phyloP scores from a whole-genome alignment of 2,888 invertebrate genomes.

The Caenorhabditis becei region DNA sequence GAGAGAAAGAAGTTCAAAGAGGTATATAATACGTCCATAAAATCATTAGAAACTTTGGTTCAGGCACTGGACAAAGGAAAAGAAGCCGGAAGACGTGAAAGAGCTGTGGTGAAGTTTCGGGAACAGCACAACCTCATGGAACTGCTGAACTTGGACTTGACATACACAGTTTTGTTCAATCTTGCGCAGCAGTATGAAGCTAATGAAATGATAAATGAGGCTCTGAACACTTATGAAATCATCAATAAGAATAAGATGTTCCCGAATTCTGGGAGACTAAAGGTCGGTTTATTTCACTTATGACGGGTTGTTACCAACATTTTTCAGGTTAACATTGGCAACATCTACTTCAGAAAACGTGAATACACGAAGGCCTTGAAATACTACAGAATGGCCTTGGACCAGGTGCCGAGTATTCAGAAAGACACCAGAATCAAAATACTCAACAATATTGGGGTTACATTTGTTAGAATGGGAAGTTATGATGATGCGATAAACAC shows the following conservation, averaged over 20 bases:
- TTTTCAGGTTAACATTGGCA: slow-evolving; percentile 93
- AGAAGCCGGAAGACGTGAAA: slow-evolving; percentile 94
- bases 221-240: slow-evolving; percentile 94
- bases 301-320: background rate
- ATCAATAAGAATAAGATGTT: slow-evolving; percentile 94
- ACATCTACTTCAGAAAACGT: slow-evolving; percentile 94
- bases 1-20: slow-evolving; percentile 83
- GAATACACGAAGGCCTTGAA: slow-evolving; percentile 92
- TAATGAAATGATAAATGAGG: slow-evolving; percentile 96
- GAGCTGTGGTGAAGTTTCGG: slow-evolving; percentile 91
- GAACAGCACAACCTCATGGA: slow-evolving; percentile 92
- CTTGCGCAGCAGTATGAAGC: slow-evolving; percentile 94
- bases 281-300: slow-evolving; percentile 39
- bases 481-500: slow-evolving; percentile 96
- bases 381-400: slow-evolving; percentile 97
- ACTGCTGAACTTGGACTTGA: slow-evolving; percentile 94
- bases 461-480: slow-evolving; percentile 96
- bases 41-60: no score
- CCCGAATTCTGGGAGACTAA: slow-evolving; percentile 87
- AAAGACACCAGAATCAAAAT: slow-evolving; percentile 93
- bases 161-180: slow-evolving; percentile 96
- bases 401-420: slow-evolving; percentile 93
- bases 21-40: no score
- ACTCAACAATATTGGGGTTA: slow-evolving; percentile 96
- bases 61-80: slow-evolving; percentile 92